Conservation (phyloP, 2,113 vertebrate genomes). For the Ailurus styani region DNA sequence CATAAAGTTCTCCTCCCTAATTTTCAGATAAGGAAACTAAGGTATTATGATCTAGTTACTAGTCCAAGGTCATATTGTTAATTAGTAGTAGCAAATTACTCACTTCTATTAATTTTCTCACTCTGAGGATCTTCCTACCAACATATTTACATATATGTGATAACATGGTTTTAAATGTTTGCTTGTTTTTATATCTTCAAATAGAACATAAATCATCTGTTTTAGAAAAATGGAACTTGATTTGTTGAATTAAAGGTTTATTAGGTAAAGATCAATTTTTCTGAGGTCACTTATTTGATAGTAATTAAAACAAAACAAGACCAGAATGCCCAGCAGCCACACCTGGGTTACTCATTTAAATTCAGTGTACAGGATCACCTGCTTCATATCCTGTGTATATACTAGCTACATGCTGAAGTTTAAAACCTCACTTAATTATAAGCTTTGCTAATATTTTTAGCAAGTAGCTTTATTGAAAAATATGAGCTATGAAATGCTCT, state of each 20-base stretch:
- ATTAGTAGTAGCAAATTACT: not conserved
- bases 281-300: not conserved
- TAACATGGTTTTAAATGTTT: slow-evolving; percentile 45
- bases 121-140: not conserved
- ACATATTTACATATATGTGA: not conserved
- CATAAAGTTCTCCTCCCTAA: not conserved
- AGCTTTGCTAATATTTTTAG: not conserved
- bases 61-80: slow-evolving; percentile 8
- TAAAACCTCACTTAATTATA: not conserved
- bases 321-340: not conserved
- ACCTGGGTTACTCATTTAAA: not conserved
- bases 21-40: slow-evolving; percentile 47
- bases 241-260: slow-evolving; percentile 11
- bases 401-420: not conserved
- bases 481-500: not conserved
- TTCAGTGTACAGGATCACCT: not conserved
- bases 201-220: slow-evolving; percentile 8
- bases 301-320: slow-evolving; percentile 42
- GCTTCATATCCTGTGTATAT: not conserved
- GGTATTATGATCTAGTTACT: not conserved
- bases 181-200: not conserved
- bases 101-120: not conserved
- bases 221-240: slow-evolving; percentile 34
- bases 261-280: slow-evolving; percentile 39
- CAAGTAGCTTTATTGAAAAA: slow-evolving; percentile 13